Evolutionary conservation across 2,113 vertebrate genomes (phyloP).

Genomic region (Sturnira hondurensis): DNA sequence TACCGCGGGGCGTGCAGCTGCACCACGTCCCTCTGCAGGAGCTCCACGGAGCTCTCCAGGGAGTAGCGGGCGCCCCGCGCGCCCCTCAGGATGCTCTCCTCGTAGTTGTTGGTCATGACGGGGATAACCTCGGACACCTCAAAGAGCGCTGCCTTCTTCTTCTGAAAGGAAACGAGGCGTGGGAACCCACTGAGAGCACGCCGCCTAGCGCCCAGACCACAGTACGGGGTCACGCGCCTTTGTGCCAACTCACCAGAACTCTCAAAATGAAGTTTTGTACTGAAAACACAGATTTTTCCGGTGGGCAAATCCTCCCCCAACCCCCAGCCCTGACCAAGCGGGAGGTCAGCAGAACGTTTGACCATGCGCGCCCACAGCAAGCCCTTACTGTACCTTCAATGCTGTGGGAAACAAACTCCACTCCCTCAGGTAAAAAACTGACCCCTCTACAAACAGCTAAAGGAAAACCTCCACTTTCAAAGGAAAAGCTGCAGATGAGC

Average conservation of each 20-base stretch:
- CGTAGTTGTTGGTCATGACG: constrained; percentile 99
- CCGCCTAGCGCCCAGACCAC: background rate
- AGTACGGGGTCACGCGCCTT: background rate
- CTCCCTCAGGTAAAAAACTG: background rate
- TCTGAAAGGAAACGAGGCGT: constrained; percentile 78
- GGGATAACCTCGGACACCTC: constrained; percentile 99
- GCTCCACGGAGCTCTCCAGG: constrained; percentile 97
- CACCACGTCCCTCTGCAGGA: constrained; percentile 98
- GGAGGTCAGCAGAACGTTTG: background rate
- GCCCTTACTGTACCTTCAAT: background rate
- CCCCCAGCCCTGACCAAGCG: background rate
- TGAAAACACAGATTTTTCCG: background rate
- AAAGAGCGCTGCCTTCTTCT: constrained; percentile 99
- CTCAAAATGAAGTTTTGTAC: background rate
- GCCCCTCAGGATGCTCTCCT: constrained; percentile 98
- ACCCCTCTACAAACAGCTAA: background rate
- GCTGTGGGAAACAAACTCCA: background rate
- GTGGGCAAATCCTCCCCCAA: background rate
- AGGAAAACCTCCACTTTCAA: background rate
- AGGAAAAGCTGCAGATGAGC: background rate
- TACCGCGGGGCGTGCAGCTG: constrained; percentile 99
- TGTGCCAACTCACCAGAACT: constrained; percentile 16
- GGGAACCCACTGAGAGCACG: background rate
- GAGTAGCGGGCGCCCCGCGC: constrained; percentile 98
- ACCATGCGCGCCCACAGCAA: background rate